phyloP scores from a whole-genome alignment of 2,797 vertebrate genomes.

The Sebastes diaconus region DNA sequence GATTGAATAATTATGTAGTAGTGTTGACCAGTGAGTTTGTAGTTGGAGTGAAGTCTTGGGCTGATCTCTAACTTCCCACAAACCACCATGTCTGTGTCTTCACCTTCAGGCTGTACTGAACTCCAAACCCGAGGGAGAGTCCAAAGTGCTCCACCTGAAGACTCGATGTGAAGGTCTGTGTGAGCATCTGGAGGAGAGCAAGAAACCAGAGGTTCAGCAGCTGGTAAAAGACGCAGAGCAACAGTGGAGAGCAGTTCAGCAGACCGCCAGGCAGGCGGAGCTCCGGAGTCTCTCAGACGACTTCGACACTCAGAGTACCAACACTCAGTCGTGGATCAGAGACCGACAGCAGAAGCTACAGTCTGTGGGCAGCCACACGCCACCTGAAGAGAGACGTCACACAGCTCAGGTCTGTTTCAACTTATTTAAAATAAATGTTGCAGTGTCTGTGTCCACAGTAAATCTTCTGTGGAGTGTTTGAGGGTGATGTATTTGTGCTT shows the following conservation, averaged over 20 bases:
- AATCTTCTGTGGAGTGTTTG: too few species aligned
- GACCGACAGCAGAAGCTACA: conserved; percentile 78
- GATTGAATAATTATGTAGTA: background rate
- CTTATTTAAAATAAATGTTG: too few species aligned
- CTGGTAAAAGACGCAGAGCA: conserved; percentile 46
- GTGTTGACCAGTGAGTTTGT: background rate
- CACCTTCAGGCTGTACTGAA: conserved; percentile 79
- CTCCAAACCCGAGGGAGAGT: conserved; percentile 72
- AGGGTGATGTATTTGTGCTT: too few species aligned
- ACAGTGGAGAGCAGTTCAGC: conserved; percentile 67
- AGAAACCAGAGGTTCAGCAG: conserved; percentile 50
- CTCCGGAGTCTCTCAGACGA: conserved; percentile 58
- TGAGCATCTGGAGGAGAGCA: conserved; percentile 52
- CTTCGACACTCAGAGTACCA: conserved; percentile 74
- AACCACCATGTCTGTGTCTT: background rate
- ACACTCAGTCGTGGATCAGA: conserved; percentile 81
- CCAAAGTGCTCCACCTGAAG: conserved; percentile 76
- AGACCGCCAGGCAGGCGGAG: conserved; percentile 51
- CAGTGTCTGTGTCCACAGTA: too few species aligned
- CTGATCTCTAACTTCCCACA: background rate
- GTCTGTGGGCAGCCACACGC: conserved; percentile 62
- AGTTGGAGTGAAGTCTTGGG: background rate
- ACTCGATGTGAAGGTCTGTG: conserved; percentile 40
- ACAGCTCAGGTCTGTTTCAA: conserved; percentile 81
- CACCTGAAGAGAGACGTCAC: conserved; percentile 70